Base-by-base conservation (phyloP, 2,888 invertebrate species). In the Sarcophaga caerulescens region DNA sequence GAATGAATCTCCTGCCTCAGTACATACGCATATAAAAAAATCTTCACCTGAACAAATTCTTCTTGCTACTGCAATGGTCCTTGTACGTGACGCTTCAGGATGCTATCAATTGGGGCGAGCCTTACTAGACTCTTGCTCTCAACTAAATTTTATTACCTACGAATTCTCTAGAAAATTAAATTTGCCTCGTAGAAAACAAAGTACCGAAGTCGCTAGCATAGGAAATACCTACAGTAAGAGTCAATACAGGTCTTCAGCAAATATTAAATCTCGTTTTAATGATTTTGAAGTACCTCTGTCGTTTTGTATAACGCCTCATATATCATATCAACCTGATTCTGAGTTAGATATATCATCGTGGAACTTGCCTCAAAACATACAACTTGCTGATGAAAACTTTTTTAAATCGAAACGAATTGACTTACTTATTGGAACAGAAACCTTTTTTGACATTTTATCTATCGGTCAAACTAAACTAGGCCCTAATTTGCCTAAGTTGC, bases 61-160 rank as follows among this genome's bases (percentile, higher is more conserved):
- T 17, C 75, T 88, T 14, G 87, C 85, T n/a, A 89, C 86, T 10
- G 87, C 89, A 14, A 23, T 85, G 65, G 81, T 88, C 45, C 35
- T 81, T 2, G 84, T n/a, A 23, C 79, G 78, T 5, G 80, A 88
- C 63, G 65, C 76, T 10, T 23, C 66, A 19, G 82, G 80, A 12
- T 44, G 45, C 4, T 76, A 80, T 45, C 59, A 84, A n/a, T 45
- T 85, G 23, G 85, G 85, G 59, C 63, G 81, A 35, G 79, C 84
- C 60, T 78, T 84, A 23, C 63, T 87, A 14, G 84, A 88, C 45
- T 85, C 85, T 14, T 87, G 85, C 44, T 88, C 82, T 0, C 85
- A 87, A 45, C 68, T 79, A 12, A 85, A 88, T 45, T 84, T 84
- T 25, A 75, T 87, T 3, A 84, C 82, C 12, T 68, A 85, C 14